Evolutionary conservation across 1,140 invertebrate genomes (phyloP), one percentile per base, ranked within the genome.

Genomic region (Anastrepha obliqua): DNA sequence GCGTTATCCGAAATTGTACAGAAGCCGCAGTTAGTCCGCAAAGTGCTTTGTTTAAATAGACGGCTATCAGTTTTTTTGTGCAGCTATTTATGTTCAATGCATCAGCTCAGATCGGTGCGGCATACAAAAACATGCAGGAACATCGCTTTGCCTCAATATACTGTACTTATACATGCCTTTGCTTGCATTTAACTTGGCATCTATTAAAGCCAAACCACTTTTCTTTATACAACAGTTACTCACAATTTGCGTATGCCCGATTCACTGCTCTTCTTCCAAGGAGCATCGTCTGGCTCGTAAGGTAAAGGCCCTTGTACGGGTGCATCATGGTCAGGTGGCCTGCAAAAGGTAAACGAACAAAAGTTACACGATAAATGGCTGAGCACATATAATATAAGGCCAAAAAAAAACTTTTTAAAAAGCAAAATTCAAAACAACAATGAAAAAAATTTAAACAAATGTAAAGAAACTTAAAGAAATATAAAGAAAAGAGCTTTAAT

Each of bases 221-320:
- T 5, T 8, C 60, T 62, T n/a, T 13, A 62, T 62, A 4, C n/a
- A 62, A 15, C 15, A 17, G 6, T 88, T 89, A 96, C 97, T 96
- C 96, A 99, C 98, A 99, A 98, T 96, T 98, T 98, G 90, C 97
- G 95, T 90, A 99, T 98, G 58, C 98, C 97, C 88, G 97, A 97
- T 93, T 97, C 96, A 15, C 95, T 95, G 90, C 95, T 94, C 90
- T 96, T 96, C 93, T 97, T 98, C 97, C 97, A 98, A 0, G 97
- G 96, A 89, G 99, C 99, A 94, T 99, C 98, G 90, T 98, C 97
- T 17, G 98, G 98, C 93, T 99, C 98, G 88, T 96, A 97, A 86
- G 98, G 98, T 89, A 99, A 95, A 44, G 98, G 98, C 17, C 98
- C 98, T 94, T 99, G 98, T 2, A 99, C 98, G 42, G 98, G 97